Evolutionary conservation across 1,140 invertebrate species (phyloP), one percentile per base, ranked within the genome.

Genomic region (Lethocerus indicus): DNA sequence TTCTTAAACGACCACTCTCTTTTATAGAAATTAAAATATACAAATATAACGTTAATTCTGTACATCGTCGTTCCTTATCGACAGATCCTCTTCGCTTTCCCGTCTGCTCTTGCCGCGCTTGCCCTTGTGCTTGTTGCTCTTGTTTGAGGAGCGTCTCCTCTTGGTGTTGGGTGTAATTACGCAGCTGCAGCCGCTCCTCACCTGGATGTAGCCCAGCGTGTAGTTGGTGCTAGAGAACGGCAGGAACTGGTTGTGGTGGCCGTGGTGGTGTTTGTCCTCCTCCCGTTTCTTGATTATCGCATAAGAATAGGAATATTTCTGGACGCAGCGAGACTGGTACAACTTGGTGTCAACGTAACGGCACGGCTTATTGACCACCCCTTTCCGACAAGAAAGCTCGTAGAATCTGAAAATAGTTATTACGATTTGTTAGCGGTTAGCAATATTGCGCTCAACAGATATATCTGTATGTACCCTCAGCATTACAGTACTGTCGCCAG

Each of bases 281-380:
- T 59, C 62, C 13, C 51, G 58, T 56, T 71, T 52, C 42, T 61
- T 58, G 23, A 88, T 79, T 47, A 89, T 71, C 13, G 86, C 87
- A 64, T 89, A 91, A 1, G 79, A 76, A 60, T 81, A 89, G n/a
- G 81, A 81, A 64, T 81, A 84, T 62, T 81, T 79, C 63, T 89
- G 86, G 9, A 83, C 76, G 65, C 87, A 91, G 57, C 71, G 68
- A 3, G 84, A 86, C 43, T 75, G 72, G 58, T 71, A 71, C 23
- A 82, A 66, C 47, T 75, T 71, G 13, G 72, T 69, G 62, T 86
- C 78, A 51, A 87, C 69, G 65, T 83, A 87, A 29, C 75, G 65
- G 61, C 86, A 89, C 1, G 81, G 81, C 57, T 75, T 74, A 57
- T 79, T 73, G 52, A 75, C 71, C 14, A 87, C 73, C 29, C 75